Base-by-base conservation (phyloP, 2,888 invertebrate genomes). In the Watsonalla cultraria region DNA sequence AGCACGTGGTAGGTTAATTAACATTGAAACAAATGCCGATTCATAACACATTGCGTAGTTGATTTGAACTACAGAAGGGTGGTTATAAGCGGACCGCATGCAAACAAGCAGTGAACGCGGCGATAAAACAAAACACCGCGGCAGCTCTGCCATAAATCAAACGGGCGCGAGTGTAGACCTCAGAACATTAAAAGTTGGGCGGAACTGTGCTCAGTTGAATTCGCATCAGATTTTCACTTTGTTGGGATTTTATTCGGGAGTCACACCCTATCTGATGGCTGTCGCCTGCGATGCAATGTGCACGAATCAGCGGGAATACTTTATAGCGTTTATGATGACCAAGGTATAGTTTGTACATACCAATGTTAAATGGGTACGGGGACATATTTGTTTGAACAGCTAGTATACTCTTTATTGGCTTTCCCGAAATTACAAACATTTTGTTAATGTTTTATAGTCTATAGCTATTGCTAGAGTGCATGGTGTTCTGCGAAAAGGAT, bases 221-320 rank as follows among this genome's bases (percentile, higher is more conserved):
- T 63, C 61, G 62, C 70, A 64, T 68, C 76, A 72, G 78, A 80
- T 84, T 81, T 82, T 82, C 84, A 84, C 82, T 85, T 83, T 84
- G 82, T 78, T 68, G 73, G 73, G 74, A 70, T 81, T 82, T 80
- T 76, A 78, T 77, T 76, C 71, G 70, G 63, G 72, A 72, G 61
- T 64, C 68, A 61, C 53, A 54, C 61, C 69, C 63, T 80, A 78
- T 80, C 78, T 74, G 77, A 80, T 74, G 70, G 58, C 54, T 65
- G 60, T 55, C 57, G 49, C 51, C 54, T 33, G 52, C 7, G 57
- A 52, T 11, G 34, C 51, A 59, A 62, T 65, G 11, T 6, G 60
- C 7, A 47, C 60, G 62, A 47, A 57, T 54, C 5, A 57, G 71
- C 62, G 63, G 37, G 24, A 5, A 9, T 5, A 6, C 9, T 46